Percentiles rank a stretch among this genome's conserved stretches.
These are phyloP conservation scores for Psammodynastes pulverulentus DNA, from an alignment of 2,113 vertebrate genomes.

Conservation along the genomic window DNA sequence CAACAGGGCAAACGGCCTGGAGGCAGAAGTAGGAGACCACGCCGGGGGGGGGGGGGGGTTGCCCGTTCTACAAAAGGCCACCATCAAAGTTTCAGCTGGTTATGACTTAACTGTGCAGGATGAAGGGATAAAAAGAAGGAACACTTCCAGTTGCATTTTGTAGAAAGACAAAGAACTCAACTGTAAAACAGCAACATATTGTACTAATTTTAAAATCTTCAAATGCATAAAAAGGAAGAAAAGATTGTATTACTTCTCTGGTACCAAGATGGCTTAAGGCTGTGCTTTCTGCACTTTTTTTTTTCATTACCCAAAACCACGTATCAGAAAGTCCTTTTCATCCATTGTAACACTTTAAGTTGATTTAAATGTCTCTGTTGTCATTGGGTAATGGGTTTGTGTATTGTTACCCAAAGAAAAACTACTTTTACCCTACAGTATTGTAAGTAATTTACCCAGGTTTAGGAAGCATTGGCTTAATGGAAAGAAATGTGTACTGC, in stretches of 20 bases:
- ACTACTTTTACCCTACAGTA: background rate
- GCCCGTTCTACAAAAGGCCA: background rate
- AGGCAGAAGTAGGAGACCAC: background rate
- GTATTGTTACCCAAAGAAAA: background rate
- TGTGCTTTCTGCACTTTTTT: background rate
- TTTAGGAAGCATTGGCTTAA: background rate
- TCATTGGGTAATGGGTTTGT: background rate
- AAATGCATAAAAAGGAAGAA: background rate
- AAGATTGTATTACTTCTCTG: background rate
- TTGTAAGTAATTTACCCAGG: background rate
- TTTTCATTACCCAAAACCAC: background rate
- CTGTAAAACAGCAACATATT: background rate
- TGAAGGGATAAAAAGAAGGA: constrained; percentile 24
- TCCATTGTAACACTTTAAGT: background rate
- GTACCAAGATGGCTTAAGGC: background rate
- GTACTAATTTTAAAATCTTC: constrained; percentile 7
- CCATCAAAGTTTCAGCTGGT: background rate
- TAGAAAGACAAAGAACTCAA: background rate
- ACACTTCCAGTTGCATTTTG: background rate
- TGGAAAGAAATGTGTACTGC: background rate
- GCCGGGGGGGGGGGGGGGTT: background rate
- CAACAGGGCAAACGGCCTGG: background rate
- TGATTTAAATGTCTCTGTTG: background rate
- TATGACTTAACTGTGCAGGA: constrained; percentile 25
- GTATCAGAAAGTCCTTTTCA: background rate